These are phyloP conservation scores for Phyllotreta striolata DNA, from an alignment of 2,888 invertebrate species.

Conservation along the genomic window DNA sequence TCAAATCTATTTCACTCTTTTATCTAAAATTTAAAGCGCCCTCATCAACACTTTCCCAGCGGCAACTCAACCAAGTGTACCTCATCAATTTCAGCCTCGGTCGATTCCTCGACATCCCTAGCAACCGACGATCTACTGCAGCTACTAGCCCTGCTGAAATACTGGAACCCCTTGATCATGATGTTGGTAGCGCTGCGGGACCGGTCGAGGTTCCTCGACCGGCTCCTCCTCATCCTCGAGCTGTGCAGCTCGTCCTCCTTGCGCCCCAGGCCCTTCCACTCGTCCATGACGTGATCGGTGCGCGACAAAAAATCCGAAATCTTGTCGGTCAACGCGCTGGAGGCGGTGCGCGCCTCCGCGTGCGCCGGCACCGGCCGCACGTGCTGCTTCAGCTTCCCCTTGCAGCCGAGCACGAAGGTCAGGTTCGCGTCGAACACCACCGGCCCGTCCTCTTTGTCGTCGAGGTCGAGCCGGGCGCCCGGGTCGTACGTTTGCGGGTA, in stretches of 20 bases:
- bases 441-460: slow-evolving; percentile 75
- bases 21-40: no score
- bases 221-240: slow-evolving; percentile 48
- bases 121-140: slow-evolving; percentile 61
- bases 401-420: slow-evolving; percentile 79
- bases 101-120: slow-evolving; percentile 68
- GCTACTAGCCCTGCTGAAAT: slow-evolving; percentile 70
- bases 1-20: no score
- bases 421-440: slow-evolving; percentile 85
- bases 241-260: slow-evolving; percentile 60
- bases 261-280: slow-evolving; percentile 79
- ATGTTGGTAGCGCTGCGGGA: slow-evolving; percentile 83
- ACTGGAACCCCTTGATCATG: slow-evolving; percentile 82
- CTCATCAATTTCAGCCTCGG: slow-evolving; percentile 70
- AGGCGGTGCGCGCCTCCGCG: slow-evolving; percentile 78
- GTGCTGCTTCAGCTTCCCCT: slow-evolving; percentile 72
- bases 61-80: no score
- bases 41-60: no score
- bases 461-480: slow-evolving; percentile 65
- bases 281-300: slow-evolving; percentile 89
- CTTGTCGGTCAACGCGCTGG: slow-evolving; percentile 76
- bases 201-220: slow-evolving; percentile 63
- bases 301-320: slow-evolving; percentile 82
- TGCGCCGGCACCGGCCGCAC: slow-evolving; percentile 79
- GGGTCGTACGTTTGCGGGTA: slow-evolving; percentile 69